phyloP scores from a whole-genome alignment of 2,113 vertebrate genomes.

The Phaethornis superciliosus region DNA sequence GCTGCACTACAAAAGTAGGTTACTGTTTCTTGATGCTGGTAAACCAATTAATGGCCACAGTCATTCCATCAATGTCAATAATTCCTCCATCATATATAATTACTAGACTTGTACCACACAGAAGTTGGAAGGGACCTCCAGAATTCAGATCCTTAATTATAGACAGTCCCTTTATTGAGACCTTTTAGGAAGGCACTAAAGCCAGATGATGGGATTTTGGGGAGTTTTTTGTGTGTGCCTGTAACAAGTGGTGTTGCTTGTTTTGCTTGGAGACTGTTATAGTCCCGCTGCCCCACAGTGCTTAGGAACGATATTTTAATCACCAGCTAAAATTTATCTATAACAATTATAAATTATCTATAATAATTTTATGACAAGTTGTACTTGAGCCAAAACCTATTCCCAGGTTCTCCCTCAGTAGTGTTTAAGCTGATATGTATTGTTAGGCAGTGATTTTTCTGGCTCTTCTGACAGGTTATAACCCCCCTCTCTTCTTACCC shows the following conservation, averaged over 20 bases:
- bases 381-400: constrained; percentile 11
- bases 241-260: neutral
- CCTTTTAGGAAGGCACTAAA: neutral
- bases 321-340: neutral
- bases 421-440: neutral
- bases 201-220: neutral
- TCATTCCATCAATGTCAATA: neutral
- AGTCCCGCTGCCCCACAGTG: neutral
- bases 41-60: neutral
- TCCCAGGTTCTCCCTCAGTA: neutral
- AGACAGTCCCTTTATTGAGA: neutral
- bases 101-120: neutral
- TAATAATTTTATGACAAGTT: neutral
- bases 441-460: neutral
- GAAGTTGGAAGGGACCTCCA: neutral
- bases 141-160: neutral
- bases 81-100: neutral
- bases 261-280: neutral
- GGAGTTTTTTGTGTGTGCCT: neutral
- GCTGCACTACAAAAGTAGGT: neutral
- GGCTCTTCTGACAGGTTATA: neutral
- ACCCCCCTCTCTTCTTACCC: neutral
- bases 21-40: neutral
- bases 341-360: neutral
- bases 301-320: neutral